Evolutionary conservation across 2,797 vertebrate species (phyloP).

Genomic region (Microctenopoma steveboyesi): DNA sequence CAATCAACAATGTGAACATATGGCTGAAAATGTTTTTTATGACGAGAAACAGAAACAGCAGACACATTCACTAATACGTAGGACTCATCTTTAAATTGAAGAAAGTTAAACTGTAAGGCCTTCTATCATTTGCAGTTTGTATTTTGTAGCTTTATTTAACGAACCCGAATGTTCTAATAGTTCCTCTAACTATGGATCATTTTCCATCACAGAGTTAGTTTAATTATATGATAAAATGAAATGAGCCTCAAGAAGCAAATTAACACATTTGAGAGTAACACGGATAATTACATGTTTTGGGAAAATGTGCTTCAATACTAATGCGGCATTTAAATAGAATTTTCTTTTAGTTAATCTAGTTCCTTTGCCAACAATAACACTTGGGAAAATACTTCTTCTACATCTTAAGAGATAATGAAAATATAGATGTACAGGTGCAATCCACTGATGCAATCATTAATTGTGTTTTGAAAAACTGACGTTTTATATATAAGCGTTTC

Average conservation of each 20-base stretch:
- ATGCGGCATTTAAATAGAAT: conserved; percentile 51
- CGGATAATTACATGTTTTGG: conserved; percentile 56
- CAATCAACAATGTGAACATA: not conserved
- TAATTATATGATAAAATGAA: conserved; percentile 60
- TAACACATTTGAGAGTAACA: conserved; percentile 43
- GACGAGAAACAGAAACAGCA: not conserved
- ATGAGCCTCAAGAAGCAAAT: conserved; percentile 59
- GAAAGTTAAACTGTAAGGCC: not conserved
- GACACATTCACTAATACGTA: not conserved
- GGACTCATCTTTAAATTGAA: not conserved
- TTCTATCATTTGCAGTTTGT: not conserved
- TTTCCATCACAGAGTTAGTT: conserved; percentile 43
- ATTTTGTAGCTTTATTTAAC: conserved; percentile 4
- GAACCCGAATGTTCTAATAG: conserved; percentile 19
- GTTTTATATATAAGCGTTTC: too few relatives aligned
- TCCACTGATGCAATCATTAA: not conserved
- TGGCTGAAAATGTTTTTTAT: not conserved
- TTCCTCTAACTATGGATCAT: conserved; percentile 39
- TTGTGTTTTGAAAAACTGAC: not conserved
- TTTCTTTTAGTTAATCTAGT: conserved; percentile 27
- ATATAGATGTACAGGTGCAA: not conserved
- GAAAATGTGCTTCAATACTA: conserved; percentile 47
- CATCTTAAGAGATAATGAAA: not conserved
- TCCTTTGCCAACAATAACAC: conserved; percentile 15
- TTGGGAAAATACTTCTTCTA: not conserved